These are phyloP conservation scores for Temnopleurus reevesii DNA, from an alignment of 53 echinoderm and acorn worm genomes.

Conservation along the genomic window DNA sequence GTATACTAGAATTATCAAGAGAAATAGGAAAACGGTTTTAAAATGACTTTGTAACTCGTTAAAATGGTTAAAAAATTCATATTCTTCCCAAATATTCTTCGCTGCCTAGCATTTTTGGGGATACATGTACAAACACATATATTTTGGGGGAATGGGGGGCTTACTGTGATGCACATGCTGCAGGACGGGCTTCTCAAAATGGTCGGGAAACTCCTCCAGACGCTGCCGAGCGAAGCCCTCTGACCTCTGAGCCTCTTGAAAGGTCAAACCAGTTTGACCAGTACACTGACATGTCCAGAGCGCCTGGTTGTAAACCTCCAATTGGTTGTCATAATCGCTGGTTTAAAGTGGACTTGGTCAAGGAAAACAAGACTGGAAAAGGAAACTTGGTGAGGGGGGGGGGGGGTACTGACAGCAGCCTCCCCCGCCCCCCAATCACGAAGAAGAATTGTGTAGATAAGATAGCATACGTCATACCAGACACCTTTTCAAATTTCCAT, in stretches of 20 bases:
- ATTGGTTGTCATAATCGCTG: slow-evolving; percentile 87
- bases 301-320: slow-evolving; percentile 78
- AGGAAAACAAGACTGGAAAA: background rate
- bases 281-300: slow-evolving; percentile 95
- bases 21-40: no score
- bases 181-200: slow-evolving; percentile 74
- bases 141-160: slow-evolving; percentile 29
- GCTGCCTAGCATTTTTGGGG: no score
- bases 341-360: background rate
- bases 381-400: no score
- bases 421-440: no score
- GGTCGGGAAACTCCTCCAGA: slow-evolving; percentile 66
- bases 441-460: no score
- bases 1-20: no score
- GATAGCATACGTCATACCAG: background rate
- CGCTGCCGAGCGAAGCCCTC: slow-evolving; percentile 67
- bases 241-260: slow-evolving; percentile 79
- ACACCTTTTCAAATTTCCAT: no score
- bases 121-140: no score
- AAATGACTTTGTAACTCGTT: no score
- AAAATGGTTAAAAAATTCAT: no score
- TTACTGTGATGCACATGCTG: slow-evolving; percentile 93
- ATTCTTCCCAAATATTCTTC: no score
- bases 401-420: background rate
- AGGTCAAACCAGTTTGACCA: slow-evolving; percentile 78